Conservation (phyloP, 2,888 invertebrate genomes). For the Pyrrhosoma nymphula region DNA sequence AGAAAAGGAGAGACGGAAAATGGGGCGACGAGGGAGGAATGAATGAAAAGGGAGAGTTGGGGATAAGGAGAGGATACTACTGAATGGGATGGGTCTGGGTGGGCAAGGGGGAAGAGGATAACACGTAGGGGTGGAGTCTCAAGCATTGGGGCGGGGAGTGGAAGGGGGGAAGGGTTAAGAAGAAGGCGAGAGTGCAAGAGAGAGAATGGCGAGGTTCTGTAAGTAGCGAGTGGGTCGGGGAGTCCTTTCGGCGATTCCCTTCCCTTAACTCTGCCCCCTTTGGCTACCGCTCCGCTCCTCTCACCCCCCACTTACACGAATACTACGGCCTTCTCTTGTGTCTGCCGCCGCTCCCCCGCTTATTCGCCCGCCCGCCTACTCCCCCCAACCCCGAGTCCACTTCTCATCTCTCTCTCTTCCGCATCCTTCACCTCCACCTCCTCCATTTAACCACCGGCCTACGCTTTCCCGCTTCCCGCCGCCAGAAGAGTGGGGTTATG, state of each 20-base stretch:
- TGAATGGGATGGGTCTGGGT: conserved; percentile 56
- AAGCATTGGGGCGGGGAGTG: background rate
- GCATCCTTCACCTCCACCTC: background rate
- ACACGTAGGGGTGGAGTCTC: background rate
- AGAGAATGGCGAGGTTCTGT: conserved; percentile 52
- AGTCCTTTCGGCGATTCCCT: conserved; percentile 60
- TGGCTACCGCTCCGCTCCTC: background rate
- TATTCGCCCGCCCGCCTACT: background rate
- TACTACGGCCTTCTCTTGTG: background rate
- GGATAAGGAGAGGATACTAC: conserved; percentile 28
- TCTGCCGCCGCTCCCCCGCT: background rate
- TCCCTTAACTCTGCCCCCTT: background rate
- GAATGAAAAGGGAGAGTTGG: conserved; percentile 35
- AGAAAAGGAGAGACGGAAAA: conserved; percentile 30
- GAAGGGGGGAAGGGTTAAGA: background rate
- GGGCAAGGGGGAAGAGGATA: background rate
- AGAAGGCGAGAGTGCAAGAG: background rate
- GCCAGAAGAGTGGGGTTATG: background rate
- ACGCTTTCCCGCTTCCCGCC: background rate
- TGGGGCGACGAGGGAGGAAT: conserved; percentile 63
- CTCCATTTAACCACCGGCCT: conserved; percentile 37
- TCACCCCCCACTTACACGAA: background rate
- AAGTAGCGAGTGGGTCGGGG: conserved; percentile 50
- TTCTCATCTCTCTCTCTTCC: conserved; percentile 9
- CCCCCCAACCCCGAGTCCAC: background rate